Base-by-base conservation (phyloP, 2,113 vertebrate genomes). In the Phasianus colchicus region DNA sequence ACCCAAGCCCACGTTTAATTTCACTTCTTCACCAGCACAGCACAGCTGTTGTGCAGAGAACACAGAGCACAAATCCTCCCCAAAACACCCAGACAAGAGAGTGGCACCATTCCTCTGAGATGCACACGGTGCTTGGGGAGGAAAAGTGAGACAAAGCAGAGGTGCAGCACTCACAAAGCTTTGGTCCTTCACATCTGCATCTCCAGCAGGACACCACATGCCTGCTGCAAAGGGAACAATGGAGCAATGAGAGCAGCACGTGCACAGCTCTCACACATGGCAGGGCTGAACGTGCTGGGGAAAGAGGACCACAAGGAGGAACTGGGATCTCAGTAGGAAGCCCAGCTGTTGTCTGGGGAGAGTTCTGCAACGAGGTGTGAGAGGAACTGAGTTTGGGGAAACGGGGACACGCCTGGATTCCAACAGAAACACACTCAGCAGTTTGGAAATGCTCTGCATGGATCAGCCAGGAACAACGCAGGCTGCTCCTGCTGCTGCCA, bases 371-470 rank as follows among this genome's bases (percentile, higher is more conserved):
- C 9, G 38, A 88, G 18, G n/a, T 19, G 12, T 27, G 65, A 79
- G 61, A 58, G 80, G 92, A 96, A 92, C 57, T 36, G 22, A 61
- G 67, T 43, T 76, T n/a, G 19, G 40, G 67, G 78, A 89, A 92
- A 85, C n/a, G 11, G 38, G 34, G 17, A 48, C 18, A 27, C 8
- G 34, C 47, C 81, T 66, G 15, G 57, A 29, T 30, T 48, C 48
- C 11, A 38, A 38, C 25, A 71, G 67, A 66, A 66, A 50, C 52
- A 38, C 0, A 6, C 11, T 81, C 64, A 54, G 30, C 7, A 1
- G 14, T 74, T 63, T 10, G 66, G 50, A 42, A 66, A 65, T 15
- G 50, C 50, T 24, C 22, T 52, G 50, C 50, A 52, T 4, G 2
- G 50, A 52, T 27, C 50, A 9, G 50, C 50, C 50, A 27, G 50